Base-by-base conservation (phyloP, 2,888 invertebrate species). In the Athalia cordata region DNA sequence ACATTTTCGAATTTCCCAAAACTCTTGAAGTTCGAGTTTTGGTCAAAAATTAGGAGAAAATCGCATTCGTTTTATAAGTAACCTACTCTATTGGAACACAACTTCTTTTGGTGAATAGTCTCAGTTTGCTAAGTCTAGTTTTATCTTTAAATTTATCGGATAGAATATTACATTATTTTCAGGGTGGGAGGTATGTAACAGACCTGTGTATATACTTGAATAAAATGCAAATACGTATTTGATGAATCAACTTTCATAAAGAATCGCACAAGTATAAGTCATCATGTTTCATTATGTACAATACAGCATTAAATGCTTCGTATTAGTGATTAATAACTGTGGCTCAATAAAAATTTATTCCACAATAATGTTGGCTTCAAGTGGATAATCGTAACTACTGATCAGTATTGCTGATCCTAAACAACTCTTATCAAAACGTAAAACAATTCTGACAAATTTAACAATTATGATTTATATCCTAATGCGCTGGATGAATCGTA, bases 61-160 rank as follows among this genome's bases (percentile, higher is more conserved):
- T 75, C 75, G 62, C 62, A 52, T 62, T 59, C 50, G 50, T 83
- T 78, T 78, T 80, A 85, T 74, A 85, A 81, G 81, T 85, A 84
- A 82, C 82, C 83, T 87, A 87, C 81, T 80, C 84, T 86, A 87
- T 85, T 84, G 84, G 87, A 88, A 88, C 87, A 88, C 88, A 88
- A 87, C 84, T 87, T 87, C 83, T 80, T 86, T 86, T 85, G 88
- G 88, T 87, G 87, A 87, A 85, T 87, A 86, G 81, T 88, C 88
- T 87, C 88, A 88, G 87, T 87, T 84, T 81, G 62, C 66, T 78
- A 78, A 77, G 59, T 77, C 78, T 78, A 78, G 47, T 57, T 81
- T 67, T 80, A 80, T 78, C 61, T 67, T 83, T 79, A 57, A 81
- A 85, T 72, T 83, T 78, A 85, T 85, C 83, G 66, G 66, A 80